A percentile compares a stretch with the other conserved stretches of the same genome.
These are phyloP conservation scores for Bos taurus DNA, from an alignment of 2,113 vertebrate species.

Conservation along the genomic window DNA sequence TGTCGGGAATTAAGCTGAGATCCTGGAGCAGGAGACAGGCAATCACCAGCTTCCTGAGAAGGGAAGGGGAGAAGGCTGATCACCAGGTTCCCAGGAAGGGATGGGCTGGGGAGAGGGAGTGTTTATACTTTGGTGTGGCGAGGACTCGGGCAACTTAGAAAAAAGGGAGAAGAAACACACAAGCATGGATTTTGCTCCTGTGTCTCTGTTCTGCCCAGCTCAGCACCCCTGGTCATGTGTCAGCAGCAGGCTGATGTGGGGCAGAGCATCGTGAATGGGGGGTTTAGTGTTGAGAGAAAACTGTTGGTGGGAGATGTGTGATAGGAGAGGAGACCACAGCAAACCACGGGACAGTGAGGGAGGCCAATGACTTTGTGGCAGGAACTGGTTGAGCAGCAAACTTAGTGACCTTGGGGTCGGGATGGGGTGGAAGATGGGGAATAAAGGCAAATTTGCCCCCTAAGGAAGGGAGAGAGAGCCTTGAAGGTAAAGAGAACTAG, in stretches of 20 bases:
- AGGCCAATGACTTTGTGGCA: accelerated
- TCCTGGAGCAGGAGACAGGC: background rate
- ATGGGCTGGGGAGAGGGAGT: background rate
- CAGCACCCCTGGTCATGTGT: background rate
- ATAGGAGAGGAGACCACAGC: background rate
- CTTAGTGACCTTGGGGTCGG: no score
- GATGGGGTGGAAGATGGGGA: background rate
- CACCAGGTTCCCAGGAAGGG: background rate
- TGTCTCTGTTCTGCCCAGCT: background rate
- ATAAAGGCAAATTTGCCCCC: background rate
- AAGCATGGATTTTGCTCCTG: background rate
- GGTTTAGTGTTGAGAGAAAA: background rate
- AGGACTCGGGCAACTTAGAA: background rate
- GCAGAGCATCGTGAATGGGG: background rate
- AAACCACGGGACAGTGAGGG: accelerated
- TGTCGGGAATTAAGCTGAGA: background rate
- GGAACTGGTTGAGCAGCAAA: accelerated
- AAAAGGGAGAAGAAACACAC: background rate
- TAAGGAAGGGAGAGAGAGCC: background rate
- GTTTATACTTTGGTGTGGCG: accelerated
- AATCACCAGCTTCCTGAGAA: background rate
- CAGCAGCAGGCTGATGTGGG: background rate
- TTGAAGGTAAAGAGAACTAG: background rate
- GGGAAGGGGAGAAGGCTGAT: background rate
- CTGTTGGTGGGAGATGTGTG: accelerated